Base-by-base conservation (phyloP, 2,888 invertebrate genomes). In the Dorcus hopei region DNA sequence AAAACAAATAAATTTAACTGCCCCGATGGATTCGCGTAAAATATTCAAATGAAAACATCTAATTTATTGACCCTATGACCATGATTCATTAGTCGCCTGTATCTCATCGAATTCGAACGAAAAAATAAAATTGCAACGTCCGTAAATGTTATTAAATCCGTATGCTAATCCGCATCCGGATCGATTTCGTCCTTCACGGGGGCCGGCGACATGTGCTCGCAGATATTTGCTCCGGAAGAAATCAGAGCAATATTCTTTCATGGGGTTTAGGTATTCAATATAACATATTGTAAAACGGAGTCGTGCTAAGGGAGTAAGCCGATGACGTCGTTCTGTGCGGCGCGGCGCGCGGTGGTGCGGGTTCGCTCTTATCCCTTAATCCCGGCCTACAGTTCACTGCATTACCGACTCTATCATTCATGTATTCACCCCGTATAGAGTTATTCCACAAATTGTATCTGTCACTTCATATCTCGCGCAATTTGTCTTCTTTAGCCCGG, bases 361-460 rank as follows among this genome's bases (percentile, higher is more conserved):
- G 49, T 49, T 23, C 16, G 47, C 49, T 53, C 48, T 54, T 54
- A 58, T 58, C 54, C 63, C 62, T 62, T 73, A 74, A 74, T 74
- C 74, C 72, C 57, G 66, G 64, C 62, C 66, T 67, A 65, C 68
- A 68, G 70, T 69, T 67, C 67, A 65, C 66, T 68, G 67, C 70
- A 70, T 73, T 73, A 72, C 71, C 67, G 70, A 71, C 70, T 74
- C 71, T 72, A 73, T 74, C 72, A 74, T 75, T 75, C 74, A 75
- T 74, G 69, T 75, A 75, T 74, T 72, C 75, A 74, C 72, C 71
- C 74, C 68, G 67, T 67, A 69, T 64, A 65, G 63, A 71, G 72
- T 70, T 72, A 74, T 74, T 72, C 70, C 69, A 71, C 70, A 76
- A 76, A 76, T 76, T 76, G 74, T 73, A 68, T 67, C 71, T 71